Evolutionary conservation across 1,140 invertebrate species (phyloP).

Genomic region (Papilio machaon): DNA sequence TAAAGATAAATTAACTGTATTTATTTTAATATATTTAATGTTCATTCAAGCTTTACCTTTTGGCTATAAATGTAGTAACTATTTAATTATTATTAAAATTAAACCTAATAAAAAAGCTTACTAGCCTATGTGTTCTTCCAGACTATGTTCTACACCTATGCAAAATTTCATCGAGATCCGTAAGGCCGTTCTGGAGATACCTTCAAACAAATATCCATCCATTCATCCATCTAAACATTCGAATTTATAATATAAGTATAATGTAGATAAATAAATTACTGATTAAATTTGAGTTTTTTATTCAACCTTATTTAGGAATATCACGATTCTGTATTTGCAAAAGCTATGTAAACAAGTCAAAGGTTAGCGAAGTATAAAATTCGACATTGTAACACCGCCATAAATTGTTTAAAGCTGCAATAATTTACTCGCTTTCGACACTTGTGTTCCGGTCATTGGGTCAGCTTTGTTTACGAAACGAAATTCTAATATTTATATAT

Average conservation of each 20-base stretch:
- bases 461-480: background rate
- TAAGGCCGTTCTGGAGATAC: too few species aligned
- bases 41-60: background rate
- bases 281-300: too few species aligned
- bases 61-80: background rate
- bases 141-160: too few species aligned
- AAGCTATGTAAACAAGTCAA: constrained; percentile 10
- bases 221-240: too few species aligned
- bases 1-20: background rate
- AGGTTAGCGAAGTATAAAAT: constrained; percentile 25
- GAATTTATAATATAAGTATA: too few species aligned
- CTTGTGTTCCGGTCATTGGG: constrained; percentile 2
- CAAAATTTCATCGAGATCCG: too few species aligned
- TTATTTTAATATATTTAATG: background rate
- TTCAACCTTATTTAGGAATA: background rate
- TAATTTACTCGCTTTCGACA: constrained; percentile 22
- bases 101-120: too few species aligned
- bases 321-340: background rate
- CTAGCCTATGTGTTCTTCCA: too few species aligned
- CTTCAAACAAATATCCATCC: too few species aligned
- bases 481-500: background rate
- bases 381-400: constrained; percentile 10
- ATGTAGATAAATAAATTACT: too few species aligned
- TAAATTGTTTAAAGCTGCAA: constrained; percentile 23
- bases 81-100: too few species aligned